A percentile compares a stretch with the other conserved stretches of the same genome.
Evolutionary conservation across 2,113 vertebrate species (phyloP).

Genomic region (Antechinus stuartii): DNA sequence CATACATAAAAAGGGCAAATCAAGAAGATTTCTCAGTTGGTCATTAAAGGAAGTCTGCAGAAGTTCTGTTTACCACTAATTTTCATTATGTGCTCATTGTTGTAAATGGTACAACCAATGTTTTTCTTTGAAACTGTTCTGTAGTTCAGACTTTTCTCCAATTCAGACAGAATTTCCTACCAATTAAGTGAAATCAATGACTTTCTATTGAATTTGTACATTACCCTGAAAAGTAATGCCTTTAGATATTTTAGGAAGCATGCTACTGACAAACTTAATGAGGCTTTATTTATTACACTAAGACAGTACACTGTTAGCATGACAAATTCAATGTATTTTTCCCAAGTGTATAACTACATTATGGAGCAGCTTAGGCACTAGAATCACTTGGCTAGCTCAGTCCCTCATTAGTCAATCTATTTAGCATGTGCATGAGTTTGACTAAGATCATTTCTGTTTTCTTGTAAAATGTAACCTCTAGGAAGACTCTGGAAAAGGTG

Average conservation of each 20-base stretch:
- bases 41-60: background rate
- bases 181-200: background rate
- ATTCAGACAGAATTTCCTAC: background rate
- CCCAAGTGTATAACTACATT: background rate
- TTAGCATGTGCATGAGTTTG: conserved; percentile 12
- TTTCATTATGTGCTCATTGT: background rate
- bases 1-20: background rate
- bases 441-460: conserved; percentile 22
- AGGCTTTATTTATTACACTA: conserved; percentile 27
- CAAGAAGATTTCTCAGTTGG: background rate
- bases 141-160: background rate
- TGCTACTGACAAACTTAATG: background rate
- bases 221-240: background rate
- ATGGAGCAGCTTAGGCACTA: background rate
- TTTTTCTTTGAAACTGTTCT: background rate
- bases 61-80: background rate
- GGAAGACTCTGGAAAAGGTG: conserved; percentile 18
- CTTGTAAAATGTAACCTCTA: conserved; percentile 34
- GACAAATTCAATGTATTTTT: conserved; percentile 13
- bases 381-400: conserved; percentile 25
- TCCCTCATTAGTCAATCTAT: conserved; percentile 16
- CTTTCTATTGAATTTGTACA: background rate
- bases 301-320: conserved; percentile 4
- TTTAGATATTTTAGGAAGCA: background rate
- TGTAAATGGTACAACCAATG: background rate